Evolutionary conservation across 2,888 invertebrate species (phyloP).

Genomic region (Diploptera punctata): DNA sequence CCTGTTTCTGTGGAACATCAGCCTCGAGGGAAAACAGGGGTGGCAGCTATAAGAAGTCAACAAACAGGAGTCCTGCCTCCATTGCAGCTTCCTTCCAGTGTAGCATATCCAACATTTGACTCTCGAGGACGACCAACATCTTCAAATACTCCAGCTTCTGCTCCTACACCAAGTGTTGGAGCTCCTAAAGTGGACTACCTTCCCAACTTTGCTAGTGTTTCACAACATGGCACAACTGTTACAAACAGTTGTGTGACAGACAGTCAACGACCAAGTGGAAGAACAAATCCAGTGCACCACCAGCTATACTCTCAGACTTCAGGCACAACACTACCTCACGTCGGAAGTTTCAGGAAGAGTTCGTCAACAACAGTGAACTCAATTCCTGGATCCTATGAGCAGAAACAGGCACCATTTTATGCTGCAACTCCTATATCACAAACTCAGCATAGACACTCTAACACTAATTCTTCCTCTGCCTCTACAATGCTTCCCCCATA

Average conservation of each 20-base stretch:
- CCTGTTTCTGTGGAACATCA: constrained; percentile 45
- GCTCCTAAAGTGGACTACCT: constrained; percentile 81
- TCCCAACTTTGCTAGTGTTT: constrained; percentile 71
- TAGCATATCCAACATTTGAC: constrained; percentile 46
- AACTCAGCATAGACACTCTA: constrained; percentile 31
- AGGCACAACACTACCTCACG: constrained; percentile 50
- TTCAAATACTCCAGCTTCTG: constrained; percentile 42
- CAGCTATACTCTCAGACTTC: constrained; percentile 48
- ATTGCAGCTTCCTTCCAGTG: constrained; percentile 47
- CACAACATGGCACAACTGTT: constrained; percentile 29
- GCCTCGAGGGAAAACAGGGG: constrained; percentile 51
- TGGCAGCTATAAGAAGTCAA: constrained; percentile 48
- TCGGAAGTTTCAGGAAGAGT: constrained; percentile 52
- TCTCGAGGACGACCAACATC: constrained; percentile 36
- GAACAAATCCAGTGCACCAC: constrained; percentile 36
- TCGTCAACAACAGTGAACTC: constrained; percentile 45
- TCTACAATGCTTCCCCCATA: constrained; percentile 30
- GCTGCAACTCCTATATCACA: neutral
- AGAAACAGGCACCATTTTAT: constrained; percentile 28
- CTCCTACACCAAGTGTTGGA: constrained; percentile 35
- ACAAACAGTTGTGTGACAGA: constrained; percentile 8
- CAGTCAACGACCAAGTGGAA: constrained; percentile 18
- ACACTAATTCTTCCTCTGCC: constrained; percentile 1
- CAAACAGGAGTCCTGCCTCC: constrained; percentile 45
- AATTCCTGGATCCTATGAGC: constrained; percentile 19